Conservation (phyloP, 2,888 invertebrate species). For the Cryptocephalus moraei region DNA sequence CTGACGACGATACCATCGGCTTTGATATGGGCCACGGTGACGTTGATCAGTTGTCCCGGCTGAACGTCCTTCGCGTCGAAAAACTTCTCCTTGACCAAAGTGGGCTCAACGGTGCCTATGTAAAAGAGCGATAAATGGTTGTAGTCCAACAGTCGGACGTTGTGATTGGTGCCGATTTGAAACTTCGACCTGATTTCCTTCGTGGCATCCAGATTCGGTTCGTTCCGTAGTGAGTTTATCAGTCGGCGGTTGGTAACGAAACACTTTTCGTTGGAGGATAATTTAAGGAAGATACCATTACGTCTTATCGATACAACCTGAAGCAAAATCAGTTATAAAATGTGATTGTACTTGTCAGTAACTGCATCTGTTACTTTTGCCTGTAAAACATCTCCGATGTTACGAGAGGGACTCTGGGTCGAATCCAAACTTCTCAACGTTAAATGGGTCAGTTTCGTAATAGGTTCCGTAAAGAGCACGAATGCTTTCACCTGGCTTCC, state of each 20-base stretch:
- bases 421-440: constrained; percentile 34
- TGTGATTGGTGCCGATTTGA: constrained; percentile 38
- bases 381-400: constrained; percentile 16
- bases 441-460: constrained; percentile 57
- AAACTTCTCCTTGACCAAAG: constrained; percentile 45
- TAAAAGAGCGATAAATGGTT: constrained; percentile 55
- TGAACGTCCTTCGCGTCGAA: constrained; percentile 44
- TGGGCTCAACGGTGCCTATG: constrained; percentile 54
- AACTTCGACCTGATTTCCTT: constrained; percentile 41
- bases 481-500: constrained; percentile 47
- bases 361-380: constrained; percentile 12
- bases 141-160: constrained; percentile 53
- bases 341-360: neutral
- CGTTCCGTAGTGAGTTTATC: constrained; percentile 21
- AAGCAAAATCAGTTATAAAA: constrained; percentile 2
- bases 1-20: constrained; percentile 41
- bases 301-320: constrained; percentile 22
- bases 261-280: constrained; percentile 26
- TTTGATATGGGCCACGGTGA: constrained; percentile 39
- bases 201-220: constrained; percentile 28
- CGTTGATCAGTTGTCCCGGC: constrained; percentile 47
- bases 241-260: constrained; percentile 31
- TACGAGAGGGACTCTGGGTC: constrained; percentile 10
- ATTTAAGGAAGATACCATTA: constrained; percentile 26
- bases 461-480: constrained; percentile 58